These are phyloP conservation scores for Notospermus geniculatus DNA, from an alignment of 1,140 invertebrate species.

Conservation along the genomic window DNA sequence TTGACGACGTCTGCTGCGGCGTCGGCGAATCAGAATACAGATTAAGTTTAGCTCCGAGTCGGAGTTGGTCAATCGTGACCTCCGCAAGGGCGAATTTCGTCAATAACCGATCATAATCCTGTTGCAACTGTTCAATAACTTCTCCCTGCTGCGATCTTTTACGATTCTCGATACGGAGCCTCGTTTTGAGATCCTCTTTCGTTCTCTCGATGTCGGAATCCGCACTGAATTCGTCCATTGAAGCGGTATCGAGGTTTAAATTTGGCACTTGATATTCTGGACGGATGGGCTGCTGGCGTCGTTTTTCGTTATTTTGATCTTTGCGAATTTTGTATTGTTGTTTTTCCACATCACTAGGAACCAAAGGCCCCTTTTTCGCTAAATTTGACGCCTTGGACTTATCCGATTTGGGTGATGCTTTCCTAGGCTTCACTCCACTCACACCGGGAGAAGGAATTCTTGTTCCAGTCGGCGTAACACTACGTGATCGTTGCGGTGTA, in stretches of 20 bases:
- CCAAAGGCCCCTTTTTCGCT: not conserved
- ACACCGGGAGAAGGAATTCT: not conserved
- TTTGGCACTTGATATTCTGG: not conserved
- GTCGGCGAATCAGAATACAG: constrained; percentile 46
- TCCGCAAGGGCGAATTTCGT: constrained; percentile 55
- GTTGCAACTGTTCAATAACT: constrained; percentile 51
- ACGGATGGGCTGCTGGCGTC: not conserved
- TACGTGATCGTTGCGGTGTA: not conserved
- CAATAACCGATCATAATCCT: constrained; percentile 49
- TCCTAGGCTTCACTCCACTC: not conserved
- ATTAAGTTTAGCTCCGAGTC: constrained; percentile 47
- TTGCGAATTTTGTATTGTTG: too few species aligned
- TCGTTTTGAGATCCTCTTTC: not conserved
- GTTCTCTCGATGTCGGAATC: constrained; percentile 1
- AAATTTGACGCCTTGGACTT: not conserved
- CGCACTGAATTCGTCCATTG: not conserved
- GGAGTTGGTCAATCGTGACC: constrained; percentile 54
- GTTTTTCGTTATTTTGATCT: not conserved
- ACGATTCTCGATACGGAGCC: not conserved
- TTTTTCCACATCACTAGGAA: too few species aligned
- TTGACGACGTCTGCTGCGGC: constrained; percentile 34
- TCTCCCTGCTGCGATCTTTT: constrained; percentile 26
- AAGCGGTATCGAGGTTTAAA: not conserved
- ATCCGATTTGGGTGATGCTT: not conserved
- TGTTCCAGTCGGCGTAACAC: not conserved